Base-by-base conservation (phyloP, 2,888 invertebrate genomes). In the Sabatieria punctata region DNA sequence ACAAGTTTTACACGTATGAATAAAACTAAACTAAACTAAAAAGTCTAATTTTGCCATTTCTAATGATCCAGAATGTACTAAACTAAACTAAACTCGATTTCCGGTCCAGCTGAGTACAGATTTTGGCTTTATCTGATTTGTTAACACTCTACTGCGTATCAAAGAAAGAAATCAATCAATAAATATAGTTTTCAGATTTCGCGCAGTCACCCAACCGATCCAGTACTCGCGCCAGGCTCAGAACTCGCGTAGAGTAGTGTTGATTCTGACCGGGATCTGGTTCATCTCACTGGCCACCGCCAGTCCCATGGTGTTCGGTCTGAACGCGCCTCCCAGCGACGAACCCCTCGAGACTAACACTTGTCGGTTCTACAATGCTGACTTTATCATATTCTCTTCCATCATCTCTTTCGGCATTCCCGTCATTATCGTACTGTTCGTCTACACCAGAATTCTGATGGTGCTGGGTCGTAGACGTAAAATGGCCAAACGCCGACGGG, bases 211-310 rank as follows among this genome's bases (percentile, higher is more conserved):
- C 41, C 84, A 86, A 68, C 97, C 97, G 62, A 93, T 97, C 68
- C 88, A 93, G 71, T 97, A 97, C 73, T 89, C 93, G 49, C 88
- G 89, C 66, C 91, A 93, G 75, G 88, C 89, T 75, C 93, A 88
- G 75, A 86, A 83, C 72, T 76, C 79, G 45, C 64, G 66, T 18
- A 78, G 95, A 52, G 88, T 93, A 39, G 85, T 85, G 78, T 71
- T 88, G 68, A 91, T 91, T 60, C 85, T 97, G 61, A 79, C 82
- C 27, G 73, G 88, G 52, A 91, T 91, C 46, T 97, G 97, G 97
- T 77, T 86, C 57, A 84, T 95, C 68, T 85, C 85, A 49, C 81
- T 83, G 1, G 85, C 86, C 49, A 91, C 97, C 57, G 95, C 93
- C 33, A 82, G 67, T 36, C 95, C 95, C 39, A 91, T 97, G 59